phyloP scores from a whole-genome alignment of 1,140 invertebrate genomes.

The Caenorhabditis inopinata region DNA sequence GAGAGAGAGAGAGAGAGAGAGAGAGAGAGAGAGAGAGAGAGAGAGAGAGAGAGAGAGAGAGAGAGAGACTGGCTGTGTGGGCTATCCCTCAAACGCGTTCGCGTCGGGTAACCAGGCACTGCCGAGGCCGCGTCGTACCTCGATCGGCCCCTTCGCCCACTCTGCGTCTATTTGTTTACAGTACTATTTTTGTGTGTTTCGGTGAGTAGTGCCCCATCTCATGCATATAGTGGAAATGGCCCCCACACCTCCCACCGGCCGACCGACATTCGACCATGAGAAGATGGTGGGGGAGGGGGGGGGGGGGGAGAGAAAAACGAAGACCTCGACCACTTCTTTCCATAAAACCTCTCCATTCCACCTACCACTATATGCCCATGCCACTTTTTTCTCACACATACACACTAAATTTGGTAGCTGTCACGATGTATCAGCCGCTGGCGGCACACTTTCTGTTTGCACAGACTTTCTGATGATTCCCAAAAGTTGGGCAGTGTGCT shows the following conservation, averaged over 20 bases:
- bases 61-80: constrained; percentile 3
- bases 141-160: not conserved
- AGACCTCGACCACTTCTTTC: constrained; percentile 11
- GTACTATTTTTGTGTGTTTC: not conserved
- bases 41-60: constrained; percentile 4
- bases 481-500: too few relatives aligned
- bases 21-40: not conserved
- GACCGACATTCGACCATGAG: constrained; percentile 31
- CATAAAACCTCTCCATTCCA: not conserved
- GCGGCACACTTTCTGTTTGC: too few relatives aligned
- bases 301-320: not conserved
- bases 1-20: not conserved
- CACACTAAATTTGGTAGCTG: too few relatives aligned
- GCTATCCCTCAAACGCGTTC: constrained; percentile 31
- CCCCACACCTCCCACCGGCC: not conserved
- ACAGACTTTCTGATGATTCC: too few relatives aligned
- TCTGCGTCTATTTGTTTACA: not conserved
- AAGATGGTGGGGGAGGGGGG: not conserved
- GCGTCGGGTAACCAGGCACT: constrained; percentile 27
- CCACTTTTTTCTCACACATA: too few relatives aligned
- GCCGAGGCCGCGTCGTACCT: constrained; percentile 19
- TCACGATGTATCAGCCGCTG: too few relatives aligned
- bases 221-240: constrained; percentile 17
- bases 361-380: too few relatives aligned
- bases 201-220: constrained; percentile 21